Evolutionary conservation across 2,113 vertebrate genomes (phyloP).

Genomic region (Phycodurus eques): DNA sequence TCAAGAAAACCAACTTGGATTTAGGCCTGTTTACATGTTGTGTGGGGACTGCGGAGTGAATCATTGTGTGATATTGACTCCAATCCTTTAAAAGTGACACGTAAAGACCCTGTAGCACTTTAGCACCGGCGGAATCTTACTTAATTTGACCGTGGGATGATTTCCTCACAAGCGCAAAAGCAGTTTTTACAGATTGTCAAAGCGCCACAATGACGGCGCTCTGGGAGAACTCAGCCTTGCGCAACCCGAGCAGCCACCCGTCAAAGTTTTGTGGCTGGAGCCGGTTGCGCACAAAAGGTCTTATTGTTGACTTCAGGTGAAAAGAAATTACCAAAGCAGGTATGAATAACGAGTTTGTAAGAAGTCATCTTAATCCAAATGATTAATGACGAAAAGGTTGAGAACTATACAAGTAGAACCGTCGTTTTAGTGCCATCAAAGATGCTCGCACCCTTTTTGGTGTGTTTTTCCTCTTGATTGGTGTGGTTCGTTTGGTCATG

Average conservation of each 20-base stretch:
- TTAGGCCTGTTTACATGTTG: conserved; percentile 15
- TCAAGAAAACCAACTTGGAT: not conserved
- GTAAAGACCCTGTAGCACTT: not conserved
- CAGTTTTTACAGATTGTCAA: conserved; percentile 25
- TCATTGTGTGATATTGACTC: not conserved
- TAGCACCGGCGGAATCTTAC: conserved; percentile 3
- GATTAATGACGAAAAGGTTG: not conserved
- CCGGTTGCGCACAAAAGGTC: not conserved
- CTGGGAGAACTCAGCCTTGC: conserved; percentile 39
- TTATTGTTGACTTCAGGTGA: not conserved
- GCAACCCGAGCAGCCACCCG: conserved; percentile 36
- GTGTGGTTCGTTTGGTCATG: too few relatives aligned
- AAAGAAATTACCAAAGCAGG: not conserved
- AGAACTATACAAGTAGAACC: not conserved
- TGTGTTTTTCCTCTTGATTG: too few relatives aligned
- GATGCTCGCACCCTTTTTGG: too few relatives aligned
- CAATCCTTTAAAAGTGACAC: not conserved
- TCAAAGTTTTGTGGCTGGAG: conserved; percentile 7
- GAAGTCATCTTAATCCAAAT: not conserved
- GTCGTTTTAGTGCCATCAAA: not conserved
- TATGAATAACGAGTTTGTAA: not conserved
- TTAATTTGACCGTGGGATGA: conserved; percentile 28
- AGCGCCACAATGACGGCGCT: conserved; percentile 27
- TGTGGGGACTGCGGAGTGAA: not conserved
- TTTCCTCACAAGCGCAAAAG: conserved; percentile 36